Percentiles rank a stretch among this genome's conserved stretches.
Conservation (phyloP, 2,113 vertebrate genomes). For the Mus musculus region DNA sequence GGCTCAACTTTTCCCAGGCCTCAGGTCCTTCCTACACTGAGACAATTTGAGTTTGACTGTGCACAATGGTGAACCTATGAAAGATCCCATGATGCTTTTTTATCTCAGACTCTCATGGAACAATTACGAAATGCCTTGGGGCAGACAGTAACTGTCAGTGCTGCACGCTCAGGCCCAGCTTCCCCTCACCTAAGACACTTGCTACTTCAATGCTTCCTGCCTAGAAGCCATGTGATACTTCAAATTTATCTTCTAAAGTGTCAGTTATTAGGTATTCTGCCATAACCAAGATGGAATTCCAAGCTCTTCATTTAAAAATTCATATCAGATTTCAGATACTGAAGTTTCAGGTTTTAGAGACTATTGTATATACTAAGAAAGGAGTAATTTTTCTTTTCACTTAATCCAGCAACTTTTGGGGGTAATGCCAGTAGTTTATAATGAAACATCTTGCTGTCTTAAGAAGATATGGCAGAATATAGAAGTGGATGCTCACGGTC, state of each 20-base stretch:
- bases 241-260: neutral
- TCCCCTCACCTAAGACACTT: neutral
- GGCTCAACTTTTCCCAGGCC: constrained; percentile 17
- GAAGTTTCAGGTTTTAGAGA: neutral
- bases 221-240: neutral
- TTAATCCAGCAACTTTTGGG: neutral
- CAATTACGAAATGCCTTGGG: neutral
- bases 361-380: neutral
- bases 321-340: neutral
- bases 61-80: neutral
- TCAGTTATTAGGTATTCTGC: neutral
- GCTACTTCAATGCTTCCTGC: neutral
- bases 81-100: neutral
- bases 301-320: neutral
- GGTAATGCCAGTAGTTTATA: neutral
- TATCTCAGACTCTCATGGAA: neutral
- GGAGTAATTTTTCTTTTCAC: neutral
- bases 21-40: neutral
- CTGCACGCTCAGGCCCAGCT: neutral
- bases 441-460: neutral
- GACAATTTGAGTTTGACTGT: neutral
- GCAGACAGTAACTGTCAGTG: neutral
- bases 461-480: neutral
- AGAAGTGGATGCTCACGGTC: no score
- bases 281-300: neutral